Percentiles rank a stretch among this genome's conserved stretches.
phyloP scores from a whole-genome alignment of 2,797 vertebrate species.

The Simalia tracyae region DNA sequence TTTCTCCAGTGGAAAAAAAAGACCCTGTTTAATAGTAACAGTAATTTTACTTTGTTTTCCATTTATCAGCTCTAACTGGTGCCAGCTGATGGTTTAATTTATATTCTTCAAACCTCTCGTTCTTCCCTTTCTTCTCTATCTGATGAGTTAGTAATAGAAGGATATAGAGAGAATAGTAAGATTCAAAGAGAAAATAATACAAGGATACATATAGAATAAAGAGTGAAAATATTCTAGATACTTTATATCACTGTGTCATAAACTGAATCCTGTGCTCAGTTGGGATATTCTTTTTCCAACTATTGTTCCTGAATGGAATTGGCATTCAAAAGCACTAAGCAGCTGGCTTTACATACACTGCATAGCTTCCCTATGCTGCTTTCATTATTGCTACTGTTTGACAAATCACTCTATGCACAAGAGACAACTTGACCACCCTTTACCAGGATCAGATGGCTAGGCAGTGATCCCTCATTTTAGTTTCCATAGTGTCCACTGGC shows the following conservation, averaged over 20 bases:
- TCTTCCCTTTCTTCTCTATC: not conserved
- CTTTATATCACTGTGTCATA: not conserved
- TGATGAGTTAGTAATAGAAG: not conserved
- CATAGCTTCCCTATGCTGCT: not conserved
- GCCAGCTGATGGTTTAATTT: not conserved
- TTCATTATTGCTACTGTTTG: not conserved
- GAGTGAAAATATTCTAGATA: not conserved
- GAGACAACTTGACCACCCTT: not conserved
- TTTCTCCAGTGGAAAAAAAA: too few species aligned
- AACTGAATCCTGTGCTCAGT: not conserved
- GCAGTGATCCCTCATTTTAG: not conserved
- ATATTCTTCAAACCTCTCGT: not conserved
- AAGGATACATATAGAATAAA: not conserved
- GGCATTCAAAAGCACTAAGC: not conserved
- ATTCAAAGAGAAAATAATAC: not conserved
- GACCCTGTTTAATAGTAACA: not conserved
- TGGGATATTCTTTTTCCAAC: not conserved
- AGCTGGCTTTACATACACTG: not conserved
- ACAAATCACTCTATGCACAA: not conserved
- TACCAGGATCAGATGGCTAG: not conserved
- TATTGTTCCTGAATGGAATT: not conserved
- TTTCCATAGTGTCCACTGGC: not conserved
- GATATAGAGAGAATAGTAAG: not conserved
- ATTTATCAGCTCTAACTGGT: not conserved
- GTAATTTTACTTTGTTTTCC: not conserved